Conservation (phyloP, 1,140 invertebrate species). For the Sesamia nonagrioides region DNA sequence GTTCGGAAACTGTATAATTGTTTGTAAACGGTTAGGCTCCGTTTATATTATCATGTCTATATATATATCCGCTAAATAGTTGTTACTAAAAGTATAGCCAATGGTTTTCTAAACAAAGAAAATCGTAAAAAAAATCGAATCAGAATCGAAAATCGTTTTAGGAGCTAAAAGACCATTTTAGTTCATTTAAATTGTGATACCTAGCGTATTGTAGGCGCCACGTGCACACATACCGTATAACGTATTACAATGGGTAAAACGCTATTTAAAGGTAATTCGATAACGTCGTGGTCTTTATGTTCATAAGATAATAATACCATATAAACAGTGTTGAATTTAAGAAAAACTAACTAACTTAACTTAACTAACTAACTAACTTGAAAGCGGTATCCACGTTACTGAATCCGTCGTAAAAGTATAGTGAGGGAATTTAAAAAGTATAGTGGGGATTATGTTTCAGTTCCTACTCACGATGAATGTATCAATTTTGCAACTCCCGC, state of each 20-base stretch:
- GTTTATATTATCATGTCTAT: slow-evolving; percentile 24
- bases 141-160: too few species aligned
- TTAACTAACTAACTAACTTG: too few species aligned
- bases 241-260: background rate
- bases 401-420: background rate
- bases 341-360: too few species aligned
- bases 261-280: background rate
- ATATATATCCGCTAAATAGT: background rate
- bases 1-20: slow-evolving; percentile 49
- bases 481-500: slow-evolving; percentile 25
- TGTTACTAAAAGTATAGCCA: slow-evolving; percentile 12
- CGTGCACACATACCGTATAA: too few species aligned
- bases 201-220: background rate
- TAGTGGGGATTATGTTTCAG: slow-evolving; percentile 22
- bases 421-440: too few species aligned
- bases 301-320: too few species aligned
- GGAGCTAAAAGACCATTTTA: too few species aligned
- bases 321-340: background rate
- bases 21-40: slow-evolving; percentile 45
- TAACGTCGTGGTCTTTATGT: background rate
- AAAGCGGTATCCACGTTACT: background rate
- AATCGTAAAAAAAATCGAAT: too few species aligned
- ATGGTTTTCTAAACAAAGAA: background rate
- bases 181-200: too few species aligned
- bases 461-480: background rate